Evolutionary conservation across 1,140 invertebrate species (phyloP), one percentile per base, ranked within the genome.

Genomic region (Venustaconcha ellipsiformis): DNA sequence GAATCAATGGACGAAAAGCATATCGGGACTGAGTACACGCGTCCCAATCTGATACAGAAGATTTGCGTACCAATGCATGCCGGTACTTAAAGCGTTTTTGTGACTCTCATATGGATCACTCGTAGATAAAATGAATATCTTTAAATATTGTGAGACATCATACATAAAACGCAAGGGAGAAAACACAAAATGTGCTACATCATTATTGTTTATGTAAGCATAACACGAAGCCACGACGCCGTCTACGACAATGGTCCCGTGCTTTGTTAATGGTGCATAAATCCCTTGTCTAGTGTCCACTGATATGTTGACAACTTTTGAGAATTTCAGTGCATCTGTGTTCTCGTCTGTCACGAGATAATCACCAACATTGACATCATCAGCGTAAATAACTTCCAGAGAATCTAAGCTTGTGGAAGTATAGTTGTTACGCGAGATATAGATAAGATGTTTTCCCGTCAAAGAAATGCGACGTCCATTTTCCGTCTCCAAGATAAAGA

Each of bases 171-270:
- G 91, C 71, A 96, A 89, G 0, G 97, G 97, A 12, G 93, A 90
- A 87, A 98, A 95, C 1, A 94, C 93, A 84, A 92, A 92, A 87
- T 99, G 97, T 11, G 96, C 97, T 65, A 98, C 76, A 13, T 90
- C 88, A 81, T 97, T 96, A 89, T 94, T 95, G 87, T 95, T 92
- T n/a, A 99, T 92, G 17, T 96, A 91, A 0, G 97, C 97, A 90
- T 99, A 99, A 88, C 97, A 99, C 0, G 97, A 99, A 1, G 95
- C 95, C 1, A 97, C 92, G 4, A 98, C 94, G 77, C 94, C 94
- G 87, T 99, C 94, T 0, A 99, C 95, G 26, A 99, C 92, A 14
- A 99, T 90, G 23, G 95, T 98, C 0, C 98, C 98, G 15, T 93
- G 92, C n/a, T 89, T 89, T 0, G 98, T 99, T 13, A 99, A 91